Conservation (phyloP, 1,140 invertebrate species). For the Thaumatotibia leucotreta region DNA sequence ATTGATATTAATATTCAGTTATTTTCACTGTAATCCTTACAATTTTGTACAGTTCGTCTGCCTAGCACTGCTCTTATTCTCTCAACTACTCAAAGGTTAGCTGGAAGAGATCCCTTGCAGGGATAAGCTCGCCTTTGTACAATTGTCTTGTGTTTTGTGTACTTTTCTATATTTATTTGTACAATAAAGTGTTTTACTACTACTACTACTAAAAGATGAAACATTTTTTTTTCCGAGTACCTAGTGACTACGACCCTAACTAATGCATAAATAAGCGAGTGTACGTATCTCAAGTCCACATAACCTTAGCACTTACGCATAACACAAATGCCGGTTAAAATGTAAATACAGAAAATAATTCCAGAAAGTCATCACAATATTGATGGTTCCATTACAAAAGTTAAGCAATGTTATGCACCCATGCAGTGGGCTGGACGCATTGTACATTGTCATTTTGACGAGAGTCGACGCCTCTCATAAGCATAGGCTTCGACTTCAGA, state of each 20-base stretch:
- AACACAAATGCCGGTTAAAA: not conserved
- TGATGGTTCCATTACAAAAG: not conserved
- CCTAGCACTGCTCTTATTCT: too few relatives aligned
- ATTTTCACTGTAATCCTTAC: too few relatives aligned
- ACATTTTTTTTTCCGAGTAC: not conserved
- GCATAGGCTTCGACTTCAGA: not conserved
- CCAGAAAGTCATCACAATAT: not conserved
- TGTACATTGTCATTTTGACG: constrained; percentile 1
- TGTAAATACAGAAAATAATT: not conserved
- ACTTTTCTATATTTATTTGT: too few relatives aligned
- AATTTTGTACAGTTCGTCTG: too few relatives aligned
- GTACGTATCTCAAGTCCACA: not conserved
- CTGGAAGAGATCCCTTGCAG: too few relatives aligned
- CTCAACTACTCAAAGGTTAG: too few relatives aligned
- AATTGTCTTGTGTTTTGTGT: too few relatives aligned
- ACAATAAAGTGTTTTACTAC: too few relatives aligned
- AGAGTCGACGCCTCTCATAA: constrained; percentile 1
- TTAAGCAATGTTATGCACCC: too few relatives aligned
- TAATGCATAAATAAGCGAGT: not conserved
- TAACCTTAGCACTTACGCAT: not conserved
- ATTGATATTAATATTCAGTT: too few relatives aligned
- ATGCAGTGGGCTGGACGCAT: not conserved
- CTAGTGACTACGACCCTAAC: not conserved
- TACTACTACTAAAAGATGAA: too few relatives aligned
- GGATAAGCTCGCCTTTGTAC: too few relatives aligned